Evolutionary conservation across 2,888 invertebrate species (phyloP).

Genomic region (Muscina levida): DNA sequence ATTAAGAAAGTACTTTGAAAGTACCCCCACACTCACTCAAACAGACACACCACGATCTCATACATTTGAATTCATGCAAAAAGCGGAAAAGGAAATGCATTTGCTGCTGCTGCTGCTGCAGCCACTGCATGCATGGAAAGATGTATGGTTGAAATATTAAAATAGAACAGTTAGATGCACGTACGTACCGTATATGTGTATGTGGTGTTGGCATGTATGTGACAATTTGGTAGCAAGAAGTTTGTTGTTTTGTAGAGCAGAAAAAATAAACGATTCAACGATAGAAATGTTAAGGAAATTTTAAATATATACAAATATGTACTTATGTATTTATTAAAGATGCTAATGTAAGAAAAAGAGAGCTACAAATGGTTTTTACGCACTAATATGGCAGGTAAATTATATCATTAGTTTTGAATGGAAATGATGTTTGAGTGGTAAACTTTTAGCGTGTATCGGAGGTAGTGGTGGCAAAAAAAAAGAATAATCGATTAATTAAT

Average conservation of each 20-base stretch:
- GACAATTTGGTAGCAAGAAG: constrained; percentile 1
- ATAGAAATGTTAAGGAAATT: constrained; percentile 18
- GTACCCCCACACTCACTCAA: constrained; percentile 24
- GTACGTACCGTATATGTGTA: background rate
- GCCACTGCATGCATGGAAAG: background rate
- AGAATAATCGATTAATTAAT: no score
- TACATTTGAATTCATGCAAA: background rate
- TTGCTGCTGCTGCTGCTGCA: background rate
- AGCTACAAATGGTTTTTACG: no score
- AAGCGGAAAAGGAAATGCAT: constrained; percentile 24
- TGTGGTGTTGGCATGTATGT: background rate
- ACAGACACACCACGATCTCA: constrained; percentile 4
- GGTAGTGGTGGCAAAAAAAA: no score
- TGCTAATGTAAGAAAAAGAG: no score
- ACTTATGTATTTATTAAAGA: no score
- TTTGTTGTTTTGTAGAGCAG: background rate
- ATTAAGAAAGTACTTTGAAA: constrained; percentile 61
- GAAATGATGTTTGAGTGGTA: no score
- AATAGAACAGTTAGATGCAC: background rate
- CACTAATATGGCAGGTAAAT: no score
- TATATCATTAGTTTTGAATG: no score
- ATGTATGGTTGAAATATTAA: constrained; percentile 12
- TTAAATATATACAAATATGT: background rate
- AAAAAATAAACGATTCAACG: background rate
- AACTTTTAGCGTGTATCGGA: no score